Conservation (phyloP, 2,797 vertebrate genomes). For the Sebastes itinus region DNA sequence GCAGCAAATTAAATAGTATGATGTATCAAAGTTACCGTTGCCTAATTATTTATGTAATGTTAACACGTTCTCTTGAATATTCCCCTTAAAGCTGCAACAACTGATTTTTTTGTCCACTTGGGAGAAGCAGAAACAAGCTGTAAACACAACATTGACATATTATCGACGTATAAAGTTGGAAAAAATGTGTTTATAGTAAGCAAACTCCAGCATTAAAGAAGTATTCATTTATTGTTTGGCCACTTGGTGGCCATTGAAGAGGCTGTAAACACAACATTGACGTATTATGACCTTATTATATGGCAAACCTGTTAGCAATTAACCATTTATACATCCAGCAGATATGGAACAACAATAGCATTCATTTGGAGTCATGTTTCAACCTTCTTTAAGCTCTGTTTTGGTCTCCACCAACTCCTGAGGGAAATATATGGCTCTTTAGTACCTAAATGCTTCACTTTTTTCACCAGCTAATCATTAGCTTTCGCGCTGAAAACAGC, state of each 20-base stretch:
- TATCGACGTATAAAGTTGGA: neutral
- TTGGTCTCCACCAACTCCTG: neutral
- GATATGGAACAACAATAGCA: no score
- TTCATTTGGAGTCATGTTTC: neutral
- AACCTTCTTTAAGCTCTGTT: neutral
- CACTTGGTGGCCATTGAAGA: neutral
- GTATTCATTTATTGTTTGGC: neutral
- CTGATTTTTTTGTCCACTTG: neutral
- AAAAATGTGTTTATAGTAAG: neutral
- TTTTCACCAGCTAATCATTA: neutral
- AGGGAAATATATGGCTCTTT: neutral
- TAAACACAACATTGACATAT: neutral
- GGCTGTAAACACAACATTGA: neutral
- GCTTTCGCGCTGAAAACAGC: neutral
- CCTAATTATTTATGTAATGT: neutral
- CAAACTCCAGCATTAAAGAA: neutral
- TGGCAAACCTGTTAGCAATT: neutral
- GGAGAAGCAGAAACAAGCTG: neutral
- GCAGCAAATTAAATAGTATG: neutral
- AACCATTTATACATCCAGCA: neutral
- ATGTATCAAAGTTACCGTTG: neutral
- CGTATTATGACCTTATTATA: neutral
- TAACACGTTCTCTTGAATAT: neutral
- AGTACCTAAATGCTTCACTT: neutral
- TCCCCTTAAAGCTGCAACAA: neutral